These are phyloP conservation scores for Julus scanicus DNA, from an alignment of 2,888 invertebrate species.

Conservation along the genomic window DNA sequence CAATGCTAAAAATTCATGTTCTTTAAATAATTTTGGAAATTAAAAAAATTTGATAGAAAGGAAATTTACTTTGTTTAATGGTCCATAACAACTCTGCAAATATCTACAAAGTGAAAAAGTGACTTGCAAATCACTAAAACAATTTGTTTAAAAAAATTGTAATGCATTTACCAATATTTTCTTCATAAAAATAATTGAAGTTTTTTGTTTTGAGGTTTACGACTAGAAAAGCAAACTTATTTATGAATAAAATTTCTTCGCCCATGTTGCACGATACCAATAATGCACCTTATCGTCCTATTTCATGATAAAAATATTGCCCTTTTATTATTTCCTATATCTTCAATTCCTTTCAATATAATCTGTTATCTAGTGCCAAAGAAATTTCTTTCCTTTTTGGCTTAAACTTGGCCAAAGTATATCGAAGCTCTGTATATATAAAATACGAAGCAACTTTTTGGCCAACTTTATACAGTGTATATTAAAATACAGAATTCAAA, in stretches of 20 bases:
- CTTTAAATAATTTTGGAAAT: no score
- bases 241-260: not conserved
- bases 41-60: no score
- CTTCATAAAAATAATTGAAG: not conserved
- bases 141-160: not conserved
- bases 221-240: not conserved
- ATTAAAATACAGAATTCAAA: constrained; percentile 34
- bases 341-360: constrained; percentile 31
- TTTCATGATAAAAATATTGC: constrained; percentile 14
- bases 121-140: not conserved
- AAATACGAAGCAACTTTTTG: not conserved
- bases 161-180: not conserved
- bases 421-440: no score
- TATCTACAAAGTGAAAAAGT: not conserved
- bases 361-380: constrained; percentile 16
- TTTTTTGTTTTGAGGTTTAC: not conserved
- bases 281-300: constrained; percentile 12
- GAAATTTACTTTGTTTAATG: not conserved
- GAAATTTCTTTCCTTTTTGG: constrained; percentile 25
- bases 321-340: constrained; percentile 37
- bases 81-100: not conserved
- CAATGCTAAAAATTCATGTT: no score
- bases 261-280: not conserved
- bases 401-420: not conserved
- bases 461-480: not conserved